These are phyloP conservation scores for Radopholus similis DNA, from an alignment of 1,140 invertebrate species.

Conservation along the genomic window DNA sequence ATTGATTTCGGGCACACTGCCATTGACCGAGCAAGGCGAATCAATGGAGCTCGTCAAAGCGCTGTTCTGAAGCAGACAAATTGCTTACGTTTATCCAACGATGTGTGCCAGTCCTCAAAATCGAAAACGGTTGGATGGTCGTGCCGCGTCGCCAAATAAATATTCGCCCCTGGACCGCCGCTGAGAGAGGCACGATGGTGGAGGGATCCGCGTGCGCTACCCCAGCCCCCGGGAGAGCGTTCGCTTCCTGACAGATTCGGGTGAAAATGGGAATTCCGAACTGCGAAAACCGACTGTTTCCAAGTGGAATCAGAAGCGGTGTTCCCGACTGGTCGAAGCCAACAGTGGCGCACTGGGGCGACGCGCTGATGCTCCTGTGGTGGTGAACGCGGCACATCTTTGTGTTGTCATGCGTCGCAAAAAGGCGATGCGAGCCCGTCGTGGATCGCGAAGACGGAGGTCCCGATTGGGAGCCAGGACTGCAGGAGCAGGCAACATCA, in stretches of 20 bases:
- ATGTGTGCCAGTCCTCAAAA: constrained; percentile 54
- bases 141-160: constrained; percentile 36
- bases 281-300: constrained; percentile 15
- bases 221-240: neutral
- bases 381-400: constrained; percentile 16
- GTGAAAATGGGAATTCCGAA: neutral
- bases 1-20: constrained; percentile 47
- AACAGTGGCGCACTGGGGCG: constrained; percentile 17
- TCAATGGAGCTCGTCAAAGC: constrained; percentile 33
- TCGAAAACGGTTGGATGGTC: constrained; percentile 51
- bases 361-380: constrained; percentile 33
- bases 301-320: constrained; percentile 29
- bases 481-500: neutral
- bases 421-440: neutral
- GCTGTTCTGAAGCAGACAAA: constrained; percentile 36
- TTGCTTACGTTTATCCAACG: constrained; percentile 37
- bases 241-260: neutral
- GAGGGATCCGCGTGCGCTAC: constrained; percentile 6
- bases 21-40: constrained; percentile 23
- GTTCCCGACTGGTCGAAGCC: neutral
- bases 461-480: neutral
- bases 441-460: neutral
- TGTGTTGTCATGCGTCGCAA: constrained; percentile 3
- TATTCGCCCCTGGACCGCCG: constrained; percentile 21
- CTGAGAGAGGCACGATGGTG: constrained; percentile 16